Percentiles rank a stretch among this genome's conserved stretches.
phyloP scores from a whole-genome alignment of 1,140 invertebrate species.

The Chironomus tepperi region DNA sequence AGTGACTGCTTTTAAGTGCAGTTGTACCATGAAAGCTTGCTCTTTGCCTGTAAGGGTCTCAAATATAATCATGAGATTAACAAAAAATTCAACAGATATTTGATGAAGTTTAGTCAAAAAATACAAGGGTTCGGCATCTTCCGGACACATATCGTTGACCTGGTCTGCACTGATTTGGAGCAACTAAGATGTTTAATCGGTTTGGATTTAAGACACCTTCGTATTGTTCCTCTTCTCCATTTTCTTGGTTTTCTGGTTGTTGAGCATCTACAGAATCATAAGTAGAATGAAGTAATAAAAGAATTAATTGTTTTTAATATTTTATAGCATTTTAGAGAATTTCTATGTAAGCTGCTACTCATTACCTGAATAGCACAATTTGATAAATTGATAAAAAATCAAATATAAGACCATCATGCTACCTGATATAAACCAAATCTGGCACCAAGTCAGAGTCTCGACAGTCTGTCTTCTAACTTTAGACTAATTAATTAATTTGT shows the following conservation, averaged over 20 bases:
- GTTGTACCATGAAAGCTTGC: too few species aligned
- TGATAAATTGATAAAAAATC: too few species aligned
- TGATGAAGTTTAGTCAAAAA: background rate
- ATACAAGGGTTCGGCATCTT: background rate
- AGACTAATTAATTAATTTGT: too few species aligned
- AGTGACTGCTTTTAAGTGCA: background rate
- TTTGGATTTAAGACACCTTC: background rate
- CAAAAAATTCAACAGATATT: background rate
- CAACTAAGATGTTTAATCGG: background rate
- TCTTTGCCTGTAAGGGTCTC: background rate
- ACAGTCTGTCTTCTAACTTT: too few species aligned
- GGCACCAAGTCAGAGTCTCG: too few species aligned
- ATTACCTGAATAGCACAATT: too few species aligned
- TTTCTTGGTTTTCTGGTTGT: background rate
- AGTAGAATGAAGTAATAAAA: too few species aligned
- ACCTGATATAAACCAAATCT: too few species aligned
- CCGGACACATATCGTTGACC: background rate
- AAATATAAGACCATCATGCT: too few species aligned
- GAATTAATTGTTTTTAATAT: too few species aligned
- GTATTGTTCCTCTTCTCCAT: background rate
- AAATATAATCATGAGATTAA: background rate
- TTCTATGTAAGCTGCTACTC: too few species aligned
- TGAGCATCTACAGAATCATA: background rate
- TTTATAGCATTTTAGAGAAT: too few species aligned
- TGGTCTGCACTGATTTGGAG: background rate